Percentiles rank a stretch among this genome's conserved stretches.
These are phyloP conservation scores for Xestia sexstrigata DNA, from an alignment of 2,888 invertebrate species.

Conservation along the genomic window DNA sequence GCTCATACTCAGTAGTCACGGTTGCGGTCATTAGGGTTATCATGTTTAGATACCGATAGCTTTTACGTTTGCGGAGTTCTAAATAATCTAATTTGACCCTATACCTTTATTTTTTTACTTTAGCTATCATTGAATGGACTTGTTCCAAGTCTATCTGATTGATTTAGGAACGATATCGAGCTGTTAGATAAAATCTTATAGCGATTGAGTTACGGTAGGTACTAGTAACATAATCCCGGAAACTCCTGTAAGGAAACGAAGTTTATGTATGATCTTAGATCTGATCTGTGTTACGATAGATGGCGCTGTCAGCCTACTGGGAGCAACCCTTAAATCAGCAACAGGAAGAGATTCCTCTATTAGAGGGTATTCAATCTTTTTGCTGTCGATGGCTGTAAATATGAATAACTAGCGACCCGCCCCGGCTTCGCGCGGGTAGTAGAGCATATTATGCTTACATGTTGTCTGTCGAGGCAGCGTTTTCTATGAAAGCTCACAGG, in stretches of 20 bases:
- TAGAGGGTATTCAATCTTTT: slow-evolving; percentile 10
- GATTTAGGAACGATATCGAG: slow-evolving; percentile 1
- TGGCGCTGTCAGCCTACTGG: slow-evolving; percentile 16
- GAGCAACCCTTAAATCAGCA: slow-evolving; percentile 33
- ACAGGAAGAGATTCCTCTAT: slow-evolving; percentile 26
- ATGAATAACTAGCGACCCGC: neutral
- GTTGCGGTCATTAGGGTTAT: too few species aligned
- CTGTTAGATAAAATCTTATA: slow-evolving; percentile 34
- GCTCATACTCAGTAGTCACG: too few species aligned
- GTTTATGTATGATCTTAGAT: slow-evolving; percentile 40
- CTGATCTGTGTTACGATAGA: slow-evolving; percentile 48
- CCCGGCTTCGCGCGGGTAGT: too few species aligned
- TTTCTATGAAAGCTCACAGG: too few species aligned
- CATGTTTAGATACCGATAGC: neutral
- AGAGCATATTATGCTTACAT: too few species aligned
- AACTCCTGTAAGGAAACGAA: slow-evolving; percentile 33
- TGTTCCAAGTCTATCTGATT: neutral
- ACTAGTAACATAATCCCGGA: slow-evolving; percentile 36
- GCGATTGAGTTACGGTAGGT: slow-evolving; percentile 28
- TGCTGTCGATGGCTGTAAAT: neutral
- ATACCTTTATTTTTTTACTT: neutral
- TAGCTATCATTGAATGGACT: neutral
- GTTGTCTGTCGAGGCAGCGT: too few species aligned
- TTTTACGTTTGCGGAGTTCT: neutral
- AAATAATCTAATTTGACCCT: neutral